Percentiles rank a stretch among this genome's conserved stretches.
Evolutionary conservation across 1,140 invertebrate species (phyloP).

Genomic region (Agraylea sexmaculata): DNA sequence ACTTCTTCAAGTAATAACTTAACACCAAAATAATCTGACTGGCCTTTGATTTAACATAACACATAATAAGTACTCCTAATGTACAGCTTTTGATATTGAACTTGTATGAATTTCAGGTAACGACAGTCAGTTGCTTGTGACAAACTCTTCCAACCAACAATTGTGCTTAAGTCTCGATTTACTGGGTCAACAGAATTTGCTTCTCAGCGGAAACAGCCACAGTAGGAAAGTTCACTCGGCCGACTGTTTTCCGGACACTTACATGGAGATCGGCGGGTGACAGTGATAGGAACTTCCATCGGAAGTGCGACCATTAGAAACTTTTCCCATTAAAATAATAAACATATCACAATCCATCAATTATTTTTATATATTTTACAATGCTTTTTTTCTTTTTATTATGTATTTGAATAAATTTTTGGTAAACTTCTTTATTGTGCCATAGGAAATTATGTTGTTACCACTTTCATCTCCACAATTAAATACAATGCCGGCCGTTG

Average conservation of each 20-base stretch:
- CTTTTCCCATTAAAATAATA: too few relatives aligned
- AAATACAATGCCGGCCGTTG: too few relatives aligned
- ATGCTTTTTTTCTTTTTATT: too few relatives aligned
- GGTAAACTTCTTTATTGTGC: too few relatives aligned
- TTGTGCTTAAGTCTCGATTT: slow-evolving; percentile 11
- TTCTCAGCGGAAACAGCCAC: slow-evolving; percentile 12
- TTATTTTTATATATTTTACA: too few relatives aligned
- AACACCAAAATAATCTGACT: not conserved
- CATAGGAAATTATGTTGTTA: too few relatives aligned
- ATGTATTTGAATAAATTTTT: too few relatives aligned
- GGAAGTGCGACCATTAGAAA: too few relatives aligned
- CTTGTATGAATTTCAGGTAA: slow-evolving; percentile 12
- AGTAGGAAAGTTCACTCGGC: slow-evolving; percentile 11
- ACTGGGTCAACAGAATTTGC: slow-evolving; percentile 9
- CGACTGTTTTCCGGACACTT: slow-evolving; percentile 20
- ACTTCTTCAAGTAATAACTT: slow-evolving; percentile 8
- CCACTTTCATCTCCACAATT: too few relatives aligned
- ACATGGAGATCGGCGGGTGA: slow-evolving; percentile 15
- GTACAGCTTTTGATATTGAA: not conserved
- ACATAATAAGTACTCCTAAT: not conserved
- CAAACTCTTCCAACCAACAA: slow-evolving; percentile 8
- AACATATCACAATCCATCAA: too few relatives aligned
- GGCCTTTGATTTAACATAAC: not conserved
- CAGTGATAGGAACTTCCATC: too few relatives aligned
- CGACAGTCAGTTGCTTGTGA: slow-evolving; percentile 11